Percentiles rank a stretch among this genome's conserved stretches.
Evolutionary conservation across 1,140 invertebrate species (phyloP).

Genomic region (Brachionus koreanus): DNA sequence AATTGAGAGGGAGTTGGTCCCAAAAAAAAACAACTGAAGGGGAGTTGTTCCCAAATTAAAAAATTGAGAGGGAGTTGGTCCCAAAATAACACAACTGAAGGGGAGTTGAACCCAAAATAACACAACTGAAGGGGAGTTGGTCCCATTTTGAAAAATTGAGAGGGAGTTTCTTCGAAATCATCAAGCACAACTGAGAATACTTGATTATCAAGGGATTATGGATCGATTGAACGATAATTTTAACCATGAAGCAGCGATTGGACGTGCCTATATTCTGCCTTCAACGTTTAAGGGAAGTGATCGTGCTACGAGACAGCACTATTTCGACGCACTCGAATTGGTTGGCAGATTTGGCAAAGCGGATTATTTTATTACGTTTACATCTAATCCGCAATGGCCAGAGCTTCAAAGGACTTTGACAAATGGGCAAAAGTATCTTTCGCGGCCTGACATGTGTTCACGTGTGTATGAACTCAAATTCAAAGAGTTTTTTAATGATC

Average conservation of each 20-base stretch:
- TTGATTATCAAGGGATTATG: not conserved
- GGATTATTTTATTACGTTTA: not conserved
- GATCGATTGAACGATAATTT: not conserved
- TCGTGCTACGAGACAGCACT: not conserved
- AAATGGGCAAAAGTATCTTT: not conserved
- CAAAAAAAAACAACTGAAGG: too few relatives aligned
- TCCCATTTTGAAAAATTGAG: too few relatives aligned
- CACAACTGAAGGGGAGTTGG: too few relatives aligned
- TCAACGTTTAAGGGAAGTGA: not conserved
- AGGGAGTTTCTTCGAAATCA: too few relatives aligned
- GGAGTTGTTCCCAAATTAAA: too few relatives aligned
- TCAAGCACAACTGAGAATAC: not conserved
- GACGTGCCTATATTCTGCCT: not conserved
- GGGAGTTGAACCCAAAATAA: too few relatives aligned
- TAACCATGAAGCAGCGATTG: not conserved
- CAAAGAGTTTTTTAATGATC: not conserved
- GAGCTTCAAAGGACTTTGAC: not conserved
- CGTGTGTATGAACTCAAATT: not conserved
- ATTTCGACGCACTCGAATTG: not conserved
- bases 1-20: too few relatives aligned
- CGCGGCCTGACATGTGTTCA: not conserved
- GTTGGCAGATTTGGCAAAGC: not conserved
- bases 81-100: too few relatives aligned
- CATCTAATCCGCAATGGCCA: not conserved
- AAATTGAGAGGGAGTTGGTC: too few relatives aligned